Base-by-base conservation (phyloP, 2,113 vertebrate species). In the Pogonocichla stellata region DNA sequence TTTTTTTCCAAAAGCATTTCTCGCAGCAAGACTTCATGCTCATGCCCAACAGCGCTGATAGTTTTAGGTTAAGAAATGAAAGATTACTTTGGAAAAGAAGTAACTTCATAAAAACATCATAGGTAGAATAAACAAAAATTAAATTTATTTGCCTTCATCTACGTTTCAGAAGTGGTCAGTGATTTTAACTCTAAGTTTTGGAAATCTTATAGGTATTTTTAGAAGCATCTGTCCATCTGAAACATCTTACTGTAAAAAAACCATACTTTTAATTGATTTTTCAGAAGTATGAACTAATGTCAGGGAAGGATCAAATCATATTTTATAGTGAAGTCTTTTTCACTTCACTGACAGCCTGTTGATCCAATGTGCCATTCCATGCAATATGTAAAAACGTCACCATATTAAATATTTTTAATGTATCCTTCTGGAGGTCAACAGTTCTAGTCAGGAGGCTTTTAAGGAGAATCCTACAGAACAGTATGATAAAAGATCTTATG, bases 11-110 rank as follows among this genome's bases (percentile, higher is more conserved):
- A 96, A 92, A 99, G 99, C 93, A 99, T 98, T 96, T 99, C 99
- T 96, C 98, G 95, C 36, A 99, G 98, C 83, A 99, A 97, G 66
- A 99, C 98, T 97, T 99, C 99, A 16, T 99, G 99, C 67, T 99
- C 99, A 65, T 99, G 98, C 42, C 99, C 99, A 96, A 99, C 99
- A 80, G 99, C 98, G 3, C 99, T 99, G 97, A 88, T 78, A 66
- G 90, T 17, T 83, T 62, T 65, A 48, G 70, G 98, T 99, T 98
- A 99, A 99, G 98, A 97, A 98, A 80, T 6, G 12, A 38, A 88
- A 80, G n/a, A 83, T 54, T 60, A 90, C 10, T 86, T 90, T 79
- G 71, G 56, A 92, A 83, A 80, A 86, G 53, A 92, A 74, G 1
- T 26, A 85, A 54, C n/a, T 84, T 89, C 56, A 85, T 33, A 79